Evolutionary conservation across 2,113 vertebrate species (phyloP).

Genomic region (Pangasianodon hypophthalmus): DNA sequence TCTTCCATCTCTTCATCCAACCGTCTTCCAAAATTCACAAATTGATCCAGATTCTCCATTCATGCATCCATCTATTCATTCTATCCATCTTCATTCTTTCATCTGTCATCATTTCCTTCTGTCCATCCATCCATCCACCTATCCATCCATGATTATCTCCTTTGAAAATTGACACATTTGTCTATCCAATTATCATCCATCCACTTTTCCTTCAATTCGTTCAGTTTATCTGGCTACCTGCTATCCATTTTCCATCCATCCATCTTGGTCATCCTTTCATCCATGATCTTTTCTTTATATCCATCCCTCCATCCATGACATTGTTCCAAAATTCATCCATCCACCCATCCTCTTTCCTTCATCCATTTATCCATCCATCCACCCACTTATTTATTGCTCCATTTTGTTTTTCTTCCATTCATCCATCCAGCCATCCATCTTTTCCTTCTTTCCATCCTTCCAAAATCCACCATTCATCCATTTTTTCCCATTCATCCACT

Average conservation of each 20-base stretch:
- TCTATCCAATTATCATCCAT: not conserved
- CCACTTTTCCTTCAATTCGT: not conserved
- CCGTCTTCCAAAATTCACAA: no score
- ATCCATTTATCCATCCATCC: not conserved
- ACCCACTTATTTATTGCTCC: no score
- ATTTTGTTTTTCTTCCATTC: not conserved
- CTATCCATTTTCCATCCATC: not conserved
- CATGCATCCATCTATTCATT: not conserved
- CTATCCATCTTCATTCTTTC: no score
- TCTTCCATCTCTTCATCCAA: not conserved
- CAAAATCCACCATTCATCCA: not conserved
- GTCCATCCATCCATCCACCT: not conserved
- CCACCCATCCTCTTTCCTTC: no score
- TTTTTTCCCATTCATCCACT: not conserved
- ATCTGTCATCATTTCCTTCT: not conserved
- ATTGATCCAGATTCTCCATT: not conserved
- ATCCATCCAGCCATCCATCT: not conserved
- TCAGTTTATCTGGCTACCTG: not conserved
- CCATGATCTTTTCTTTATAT: not conserved
- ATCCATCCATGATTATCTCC: not conserved
- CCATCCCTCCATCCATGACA: not conserved
- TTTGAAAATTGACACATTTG: not conserved
- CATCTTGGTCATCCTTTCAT: not conserved
- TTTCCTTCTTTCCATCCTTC: not conserved
- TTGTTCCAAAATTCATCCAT: not conserved